phyloP scores from a whole-genome alignment of 2,797 vertebrate genomes.

The Chiroxiphia lanceolata region DNA sequence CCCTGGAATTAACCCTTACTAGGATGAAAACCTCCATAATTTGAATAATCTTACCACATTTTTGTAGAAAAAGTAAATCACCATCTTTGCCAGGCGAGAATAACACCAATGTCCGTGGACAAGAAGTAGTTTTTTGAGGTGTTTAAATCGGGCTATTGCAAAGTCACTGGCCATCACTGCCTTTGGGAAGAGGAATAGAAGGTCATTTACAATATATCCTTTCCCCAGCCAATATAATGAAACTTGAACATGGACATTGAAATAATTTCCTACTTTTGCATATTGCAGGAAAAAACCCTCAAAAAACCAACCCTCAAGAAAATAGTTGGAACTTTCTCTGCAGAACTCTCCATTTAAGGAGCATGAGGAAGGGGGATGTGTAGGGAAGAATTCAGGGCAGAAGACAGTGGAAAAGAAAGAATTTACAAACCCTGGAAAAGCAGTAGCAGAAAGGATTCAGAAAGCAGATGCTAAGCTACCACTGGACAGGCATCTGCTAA shows the following conservation, averaged over 20 bases:
- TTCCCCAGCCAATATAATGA: neutral
- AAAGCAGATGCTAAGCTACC: neutral
- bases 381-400: neutral
- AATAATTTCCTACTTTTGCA: neutral
- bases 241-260: neutral
- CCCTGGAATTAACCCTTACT: neutral
- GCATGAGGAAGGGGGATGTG: neutral
- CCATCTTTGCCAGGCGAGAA: slow-evolving; percentile 89
- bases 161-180: slow-evolving; percentile 98
- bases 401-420: neutral
- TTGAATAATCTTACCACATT: slow-evolving; percentile 85
- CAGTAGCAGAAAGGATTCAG: neutral
- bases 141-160: slow-evolving; percentile 89
- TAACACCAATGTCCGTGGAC: slow-evolving; percentile 97
- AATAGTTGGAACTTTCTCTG: neutral
- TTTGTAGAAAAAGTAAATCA: slow-evolving; percentile 97
- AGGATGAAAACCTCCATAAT: neutral
- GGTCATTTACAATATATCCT: neutral
- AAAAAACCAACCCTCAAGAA: neutral
- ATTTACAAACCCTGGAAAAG: neutral
- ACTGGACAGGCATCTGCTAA: neutral
- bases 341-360: neutral
- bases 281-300: neutral
- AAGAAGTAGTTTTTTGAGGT: slow-evolving; percentile 91
- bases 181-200: slow-evolving; percentile 63